A percentile compares a stretch with the other conserved stretches of the same genome.
Evolutionary conservation across 2,113 vertebrate genomes (phyloP).

Genomic region (Lates calcarifer): DNA sequence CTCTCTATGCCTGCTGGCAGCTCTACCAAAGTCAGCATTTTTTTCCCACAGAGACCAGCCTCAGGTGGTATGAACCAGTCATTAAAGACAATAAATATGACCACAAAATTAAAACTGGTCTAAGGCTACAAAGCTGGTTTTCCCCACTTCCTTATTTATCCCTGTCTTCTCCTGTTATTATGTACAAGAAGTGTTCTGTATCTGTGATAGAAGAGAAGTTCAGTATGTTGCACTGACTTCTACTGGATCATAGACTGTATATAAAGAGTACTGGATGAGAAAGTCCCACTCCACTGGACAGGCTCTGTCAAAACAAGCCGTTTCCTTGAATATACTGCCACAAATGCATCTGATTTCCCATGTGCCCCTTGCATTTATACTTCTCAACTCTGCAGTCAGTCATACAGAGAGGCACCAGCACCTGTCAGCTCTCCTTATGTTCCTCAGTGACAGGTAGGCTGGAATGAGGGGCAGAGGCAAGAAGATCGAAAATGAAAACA

Average conservation of each 20-base stretch:
- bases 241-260: too few relatives aligned
- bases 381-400: slow-evolving; percentile 21
- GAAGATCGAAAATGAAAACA: slow-evolving; percentile 6
- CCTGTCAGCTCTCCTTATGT: slow-evolving; percentile 43
- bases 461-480: slow-evolving; percentile 24
- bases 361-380: slow-evolving; percentile 25
- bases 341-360: slow-evolving; percentile 58
- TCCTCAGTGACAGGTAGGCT: slow-evolving; percentile 35
- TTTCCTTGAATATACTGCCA: slow-evolving; percentile 36
- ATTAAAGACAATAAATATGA: slow-evolving; percentile 32
- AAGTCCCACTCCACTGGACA: slow-evolving; percentile 36
- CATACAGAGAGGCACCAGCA: slow-evolving; percentile 18
- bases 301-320: slow-evolving; percentile 52
- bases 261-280: background rate
- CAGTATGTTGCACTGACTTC: too few relatives aligned
- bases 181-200: background rate
- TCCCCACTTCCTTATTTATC: background rate
- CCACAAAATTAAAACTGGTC: slow-evolving; percentile 10
- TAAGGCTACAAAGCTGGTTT: background rate
- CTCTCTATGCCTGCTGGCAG: slow-evolving; percentile 1
- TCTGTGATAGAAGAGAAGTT: background rate
- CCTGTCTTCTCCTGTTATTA: background rate
- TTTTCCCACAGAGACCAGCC: background rate
- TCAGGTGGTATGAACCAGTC: slow-evolving; percentile 1
- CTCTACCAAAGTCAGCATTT: slow-evolving; percentile 16